Percentiles rank a stretch among this genome's conserved stretches.
These are phyloP conservation scores for Nemotelus nigrinus DNA, from an alignment of 2,888 invertebrate genomes.

Conservation along the genomic window DNA sequence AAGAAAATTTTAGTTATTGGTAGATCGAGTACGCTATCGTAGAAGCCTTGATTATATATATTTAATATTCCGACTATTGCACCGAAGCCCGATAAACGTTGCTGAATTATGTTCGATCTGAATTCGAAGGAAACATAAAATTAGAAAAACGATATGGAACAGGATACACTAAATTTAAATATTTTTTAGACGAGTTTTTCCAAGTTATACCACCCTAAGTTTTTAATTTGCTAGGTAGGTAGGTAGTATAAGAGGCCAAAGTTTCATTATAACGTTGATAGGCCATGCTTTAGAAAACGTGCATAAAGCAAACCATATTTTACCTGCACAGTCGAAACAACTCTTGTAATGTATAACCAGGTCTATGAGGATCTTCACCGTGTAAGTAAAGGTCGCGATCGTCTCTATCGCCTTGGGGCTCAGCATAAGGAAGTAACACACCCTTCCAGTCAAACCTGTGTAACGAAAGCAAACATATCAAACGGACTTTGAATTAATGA, in stretches of 20 bases:
- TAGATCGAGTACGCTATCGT: slow-evolving; percentile 78
- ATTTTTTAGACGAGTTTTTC: too few species aligned
- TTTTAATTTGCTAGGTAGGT: too few species aligned
- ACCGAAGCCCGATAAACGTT: slow-evolving; percentile 82
- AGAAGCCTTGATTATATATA: slow-evolving; percentile 78
- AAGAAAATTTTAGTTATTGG: slow-evolving; percentile 82
- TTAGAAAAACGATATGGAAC: slow-evolving; percentile 46
- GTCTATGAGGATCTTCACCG: slow-evolving; percentile 89
- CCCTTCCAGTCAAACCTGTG: slow-evolving; percentile 84
- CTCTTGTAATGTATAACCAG: slow-evolving; percentile 92
- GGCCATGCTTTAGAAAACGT: too few species aligned
- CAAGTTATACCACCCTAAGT: too few species aligned
- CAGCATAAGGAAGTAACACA: slow-evolving; percentile 77
- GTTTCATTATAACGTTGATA: too few species aligned
- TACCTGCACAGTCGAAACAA: slow-evolving; percentile 79
- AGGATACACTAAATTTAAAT: too few species aligned
- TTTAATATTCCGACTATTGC: slow-evolving; percentile 82
- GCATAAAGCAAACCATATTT: too few species aligned
- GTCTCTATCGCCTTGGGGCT: slow-evolving; percentile 69
- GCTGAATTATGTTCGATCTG: slow-evolving; percentile 81
- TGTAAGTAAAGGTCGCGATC: slow-evolving; percentile 84
- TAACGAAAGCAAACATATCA: neutral
- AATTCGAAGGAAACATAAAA: neutral
- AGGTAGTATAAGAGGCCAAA: too few species aligned
- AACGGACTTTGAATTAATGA: slow-evolving; percentile 42